A percentile compares a stretch with the other conserved stretches of the same genome.
These are phyloP conservation scores for Rhynchonycteris naso DNA, from an alignment of 2,797 vertebrate species.

Conservation along the genomic window DNA sequence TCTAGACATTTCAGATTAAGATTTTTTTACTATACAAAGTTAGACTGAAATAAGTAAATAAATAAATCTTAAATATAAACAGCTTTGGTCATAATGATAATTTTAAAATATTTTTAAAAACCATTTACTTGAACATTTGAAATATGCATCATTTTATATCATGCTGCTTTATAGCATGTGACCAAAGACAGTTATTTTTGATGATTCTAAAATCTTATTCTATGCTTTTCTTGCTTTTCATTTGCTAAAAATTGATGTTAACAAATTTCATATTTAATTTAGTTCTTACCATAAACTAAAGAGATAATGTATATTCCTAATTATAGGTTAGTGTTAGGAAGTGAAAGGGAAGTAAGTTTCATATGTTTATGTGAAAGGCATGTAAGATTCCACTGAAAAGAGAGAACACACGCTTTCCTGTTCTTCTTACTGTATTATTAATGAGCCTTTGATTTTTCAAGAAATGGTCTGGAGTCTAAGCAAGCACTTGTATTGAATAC, in stretches of 20 bases:
- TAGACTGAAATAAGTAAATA: neutral
- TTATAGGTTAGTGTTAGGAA: neutral
- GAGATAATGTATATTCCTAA: neutral
- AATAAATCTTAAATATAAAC: constrained; percentile 20
- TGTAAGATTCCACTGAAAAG: neutral
- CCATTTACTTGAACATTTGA: neutral
- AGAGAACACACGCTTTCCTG: constrained; percentile 9
- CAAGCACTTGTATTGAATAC: constrained; percentile 21
- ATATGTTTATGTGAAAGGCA: neutral
- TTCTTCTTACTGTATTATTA: constrained; percentile 14
- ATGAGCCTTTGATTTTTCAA: constrained; percentile 44
- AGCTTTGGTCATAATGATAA: neutral
- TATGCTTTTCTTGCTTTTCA: neutral
- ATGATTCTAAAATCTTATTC: neutral
- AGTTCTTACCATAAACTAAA: neutral
- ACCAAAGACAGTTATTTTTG: neutral
- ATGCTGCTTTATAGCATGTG: neutral
- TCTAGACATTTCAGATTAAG: neutral
- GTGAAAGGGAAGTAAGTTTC: constrained; percentile 4
- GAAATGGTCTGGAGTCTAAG: constrained; percentile 50
- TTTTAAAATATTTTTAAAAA: neutral
- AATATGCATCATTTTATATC: neutral
- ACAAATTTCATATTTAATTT: constrained; percentile 13
- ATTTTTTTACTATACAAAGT: constrained; percentile 31
- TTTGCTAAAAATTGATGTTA: constrained; percentile 15